Base-by-base conservation (phyloP, 2,113 vertebrate genomes). In the Mustelus asterias region DNA sequence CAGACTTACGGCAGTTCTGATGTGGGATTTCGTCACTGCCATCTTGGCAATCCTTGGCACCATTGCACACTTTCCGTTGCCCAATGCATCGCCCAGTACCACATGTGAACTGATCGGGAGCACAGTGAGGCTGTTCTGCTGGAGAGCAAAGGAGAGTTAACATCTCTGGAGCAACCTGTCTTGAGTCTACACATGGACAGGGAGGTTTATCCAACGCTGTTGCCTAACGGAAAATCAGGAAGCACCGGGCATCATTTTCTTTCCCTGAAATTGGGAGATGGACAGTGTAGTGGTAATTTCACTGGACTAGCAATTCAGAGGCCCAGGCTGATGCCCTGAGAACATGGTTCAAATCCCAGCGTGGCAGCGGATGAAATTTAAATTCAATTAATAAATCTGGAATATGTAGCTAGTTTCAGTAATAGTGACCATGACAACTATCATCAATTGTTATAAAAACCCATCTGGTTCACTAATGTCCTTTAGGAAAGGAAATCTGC, bases 1-100 rank as follows among this genome's bases (percentile, higher is more conserved):
- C n/a, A 37, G n/a, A 98, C 99, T 98, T 97, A 99, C 99, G 98
- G 97, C 99, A 99, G 97, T 99, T 99, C 83, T 99, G 99, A 96
- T 98, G 98, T 0, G 99, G 99, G 89, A 97, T 98, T 95, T 99
- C 99, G 24, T 99, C 99, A 0, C 98, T 99, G 96, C 97, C 98
- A 83, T 99, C 99, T 63, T 98, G 99, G 14, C 99, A 99, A 97
- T 99, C 99, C 0, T 98, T 99, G 96, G 98, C 97, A 72, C 99
- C 98, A 1, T 99, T 99, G 96, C 99, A 99, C 88, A 99, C 97
- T 96, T 99, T 99, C 96, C 99, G 98, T 97, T 99, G 99, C 29
- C 99, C 99, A 5, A 99, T 99, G 92, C 99, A 99, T 96, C 99
- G 99, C 0, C 99, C 98, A 0, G 99, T 99, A 92, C 98, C 98